Evolutionary conservation across 1,140 invertebrate species (phyloP).

Genomic region (Cecropterus lyciades): DNA sequence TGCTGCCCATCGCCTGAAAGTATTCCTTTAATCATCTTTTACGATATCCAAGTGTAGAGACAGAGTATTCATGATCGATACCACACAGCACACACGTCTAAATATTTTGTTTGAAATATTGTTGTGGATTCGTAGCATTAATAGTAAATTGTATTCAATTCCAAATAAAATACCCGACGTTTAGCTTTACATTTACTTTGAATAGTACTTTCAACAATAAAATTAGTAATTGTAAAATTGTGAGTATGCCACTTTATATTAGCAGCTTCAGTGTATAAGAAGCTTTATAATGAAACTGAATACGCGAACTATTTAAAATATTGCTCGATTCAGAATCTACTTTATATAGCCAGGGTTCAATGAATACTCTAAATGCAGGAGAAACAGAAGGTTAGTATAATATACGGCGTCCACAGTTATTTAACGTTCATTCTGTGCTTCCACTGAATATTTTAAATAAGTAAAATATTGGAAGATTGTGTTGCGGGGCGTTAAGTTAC

Average conservation of each 20-base stretch:
- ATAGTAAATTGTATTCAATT: too few species aligned
- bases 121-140: too few species aligned
- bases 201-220: too few species aligned
- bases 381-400: slow-evolving; percentile 16
- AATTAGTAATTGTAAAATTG: too few species aligned
- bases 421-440: slow-evolving; percentile 28
- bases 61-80: too few species aligned
- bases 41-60: too few species aligned
- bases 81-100: too few species aligned
- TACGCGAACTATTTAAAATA: slow-evolving; percentile 14
- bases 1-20: too few species aligned
- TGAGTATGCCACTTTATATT: neutral
- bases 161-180: too few species aligned
- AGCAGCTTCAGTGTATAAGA: neutral
- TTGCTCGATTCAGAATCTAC: slow-evolving; percentile 27
- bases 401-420: slow-evolving; percentile 23
- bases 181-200: too few species aligned
- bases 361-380: slow-evolving; percentile 24
- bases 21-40: too few species aligned
- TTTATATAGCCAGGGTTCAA: slow-evolving; percentile 20
- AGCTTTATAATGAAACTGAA: slow-evolving; percentile 3
- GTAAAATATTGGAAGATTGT: slow-evolving; percentile 34
- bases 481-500: slow-evolving; percentile 28
- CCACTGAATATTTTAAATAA: slow-evolving; percentile 27
- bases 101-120: too few species aligned